Base-by-base conservation (phyloP, 2,888 invertebrate species). In the Ptilodon capucinus region DNA sequence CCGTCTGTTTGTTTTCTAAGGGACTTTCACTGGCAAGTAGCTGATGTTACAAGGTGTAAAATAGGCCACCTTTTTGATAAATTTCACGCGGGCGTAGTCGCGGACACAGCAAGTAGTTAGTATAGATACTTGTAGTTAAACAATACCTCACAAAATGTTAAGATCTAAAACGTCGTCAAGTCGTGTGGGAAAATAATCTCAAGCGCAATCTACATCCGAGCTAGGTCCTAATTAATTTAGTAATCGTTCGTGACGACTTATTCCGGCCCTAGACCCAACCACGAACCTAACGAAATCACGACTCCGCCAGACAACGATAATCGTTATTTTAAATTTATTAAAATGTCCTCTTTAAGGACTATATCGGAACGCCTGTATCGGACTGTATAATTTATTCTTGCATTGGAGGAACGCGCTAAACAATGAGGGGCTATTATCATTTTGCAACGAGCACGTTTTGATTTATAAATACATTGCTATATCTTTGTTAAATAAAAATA, bases 241-340 rank as follows among this genome's bases (percentile, higher is more conserved):
- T 88, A 90, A 90, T 90, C 81, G 88, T 81, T 90, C 90, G 91
- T 90, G 90, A 89, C 89, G 90, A 90, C 90, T 90, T 84, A 89
- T 83, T 90, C 90, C 83, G 83, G 83, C 81, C 83, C 77, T 79
- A 79, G 85, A 79, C 75, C 81, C 67, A 79, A 82, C 88, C 88
- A 85, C 87, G 89, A 83, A 85, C 86, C 83, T 88, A 90, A 87
- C 90, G 89, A 89, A 89, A 91, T 89, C 91, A 91, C 91, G 91
- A 91, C 90, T 87, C 83, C 69, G 83, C 83, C 74, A 81, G 80
- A 84, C 86, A 86, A 86, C 88, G 90, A 90, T 91, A 87, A 91
- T 90, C 88, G 86, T 90, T 90, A 88, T 90, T 90, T 91, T 88
- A 90, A 91, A 90, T 90, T 90, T 90, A 91, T 91, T 91, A 91